phyloP scores from a whole-genome alignment of 2,797 vertebrate genomes.

The Tapera naevia region DNA sequence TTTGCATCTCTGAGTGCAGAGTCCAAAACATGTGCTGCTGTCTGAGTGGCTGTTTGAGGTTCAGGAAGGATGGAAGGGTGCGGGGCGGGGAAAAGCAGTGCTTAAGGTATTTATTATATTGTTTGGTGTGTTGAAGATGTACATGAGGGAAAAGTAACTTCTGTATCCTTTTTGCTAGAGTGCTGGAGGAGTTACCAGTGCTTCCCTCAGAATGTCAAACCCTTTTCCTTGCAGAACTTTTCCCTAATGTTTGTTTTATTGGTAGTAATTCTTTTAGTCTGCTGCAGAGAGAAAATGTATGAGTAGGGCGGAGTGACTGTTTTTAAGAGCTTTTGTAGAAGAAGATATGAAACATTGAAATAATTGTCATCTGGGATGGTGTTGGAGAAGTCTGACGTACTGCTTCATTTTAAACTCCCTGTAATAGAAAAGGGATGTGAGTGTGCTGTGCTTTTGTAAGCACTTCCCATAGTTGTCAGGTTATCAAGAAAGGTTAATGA shows the following conservation, averaged over 20 bases:
- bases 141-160: neutral
- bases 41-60: neutral
- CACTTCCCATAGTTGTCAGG: neutral
- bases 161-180: neutral
- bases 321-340: neutral
- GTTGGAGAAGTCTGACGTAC: neutral
- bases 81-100: accelerated
- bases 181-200: neutral
- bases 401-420: neutral
- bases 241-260: neutral
- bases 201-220: neutral
- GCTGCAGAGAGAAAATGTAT: neutral
- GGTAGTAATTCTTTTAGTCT: neutral
- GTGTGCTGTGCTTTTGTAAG: neutral
- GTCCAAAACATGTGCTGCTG: neutral
- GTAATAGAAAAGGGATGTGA: neutral
- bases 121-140: neutral
- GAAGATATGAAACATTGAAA: neutral
- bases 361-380: neutral
- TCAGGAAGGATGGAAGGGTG: neutral
- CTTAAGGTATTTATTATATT: neutral
- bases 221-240: neutral
- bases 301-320: neutral
- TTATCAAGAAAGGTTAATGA: neutral
- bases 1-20: neutral